These are phyloP conservation scores for Tetragnatha versicolor DNA, from an alignment of 1,140 invertebrate species.

Conservation along the genomic window DNA sequence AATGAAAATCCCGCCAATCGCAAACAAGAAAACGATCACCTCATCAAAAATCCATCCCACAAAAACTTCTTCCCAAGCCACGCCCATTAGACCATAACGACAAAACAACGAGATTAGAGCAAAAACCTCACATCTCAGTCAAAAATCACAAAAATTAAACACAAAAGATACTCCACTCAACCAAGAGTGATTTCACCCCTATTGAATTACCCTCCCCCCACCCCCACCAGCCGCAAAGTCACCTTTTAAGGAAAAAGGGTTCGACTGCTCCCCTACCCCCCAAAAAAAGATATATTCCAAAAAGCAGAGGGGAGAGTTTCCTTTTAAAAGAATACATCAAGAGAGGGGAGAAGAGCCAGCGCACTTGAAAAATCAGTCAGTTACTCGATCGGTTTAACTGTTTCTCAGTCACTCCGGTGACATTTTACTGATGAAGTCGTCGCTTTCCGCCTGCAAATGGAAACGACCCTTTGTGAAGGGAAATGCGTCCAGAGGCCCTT, in stretches of 20 bases:
- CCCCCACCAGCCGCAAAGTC: conserved; percentile 44
- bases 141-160: no score
- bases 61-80: no score
- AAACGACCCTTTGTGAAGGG: conserved; percentile 10
- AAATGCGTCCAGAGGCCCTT: conserved; percentile 27
- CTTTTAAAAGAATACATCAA: background rate
- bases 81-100: no score
- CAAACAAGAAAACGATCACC: no score
- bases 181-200: no score
- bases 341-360: conserved; percentile 6
- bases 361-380: conserved; percentile 48
- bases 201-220: no score
- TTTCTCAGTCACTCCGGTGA: conserved; percentile 51
- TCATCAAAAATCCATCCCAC: no score
- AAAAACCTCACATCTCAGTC: no score
- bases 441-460: conserved; percentile 45
- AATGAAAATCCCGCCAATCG: no score
- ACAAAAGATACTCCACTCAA: no score
- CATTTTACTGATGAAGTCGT: conserved; percentile 50
- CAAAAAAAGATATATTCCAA: background rate
- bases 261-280: background rate
- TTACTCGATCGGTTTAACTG: conserved; percentile 51
- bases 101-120: no score
- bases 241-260: conserved; percentile 36
- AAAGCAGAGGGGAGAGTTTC: background rate